phyloP scores from a whole-genome alignment of 2,888 invertebrate species.

The Drosophila nr. perissopoda region DNA sequence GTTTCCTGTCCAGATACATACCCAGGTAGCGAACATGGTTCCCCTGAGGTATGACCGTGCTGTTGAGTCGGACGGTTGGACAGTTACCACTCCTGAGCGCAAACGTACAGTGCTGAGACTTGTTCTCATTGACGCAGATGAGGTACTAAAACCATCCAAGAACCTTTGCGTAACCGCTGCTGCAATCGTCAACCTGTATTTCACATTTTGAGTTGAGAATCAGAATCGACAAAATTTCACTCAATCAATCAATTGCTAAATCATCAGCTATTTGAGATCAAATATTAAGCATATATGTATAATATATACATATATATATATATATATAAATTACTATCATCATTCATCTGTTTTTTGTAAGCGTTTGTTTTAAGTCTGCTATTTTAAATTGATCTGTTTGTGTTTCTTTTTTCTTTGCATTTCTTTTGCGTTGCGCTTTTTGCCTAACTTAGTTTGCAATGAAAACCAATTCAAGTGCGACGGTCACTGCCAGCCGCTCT shows the following conservation, averaged over 20 bases:
- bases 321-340: neutral
- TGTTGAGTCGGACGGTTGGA: no score
- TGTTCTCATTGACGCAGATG: neutral
- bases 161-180: no score
- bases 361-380: slow-evolving; percentile 20
- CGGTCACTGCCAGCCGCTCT: slow-evolving; percentile 87
- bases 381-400: slow-evolving; percentile 19
- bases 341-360: slow-evolving; percentile 7
- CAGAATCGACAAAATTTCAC: neutral
- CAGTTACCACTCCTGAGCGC: no score
- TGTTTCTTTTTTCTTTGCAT: slow-evolving; percentile 40
- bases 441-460: slow-evolving; percentile 66
- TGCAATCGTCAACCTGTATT: neutral
- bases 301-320: neutral
- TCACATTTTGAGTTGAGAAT: neutral
- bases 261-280: slow-evolving; percentile 19
- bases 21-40: no score
- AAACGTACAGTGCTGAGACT: no score
- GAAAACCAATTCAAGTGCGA: slow-evolving; percentile 88
- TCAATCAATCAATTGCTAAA: neutral
- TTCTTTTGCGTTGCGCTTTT: slow-evolving; percentile 39
- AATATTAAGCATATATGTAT: neutral
- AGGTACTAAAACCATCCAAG: no score
- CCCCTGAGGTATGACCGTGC: no score
- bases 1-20: no score